These are phyloP conservation scores for Diaperis boleti DNA, from an alignment of 2,888 invertebrate species.

Conservation along the genomic window DNA sequence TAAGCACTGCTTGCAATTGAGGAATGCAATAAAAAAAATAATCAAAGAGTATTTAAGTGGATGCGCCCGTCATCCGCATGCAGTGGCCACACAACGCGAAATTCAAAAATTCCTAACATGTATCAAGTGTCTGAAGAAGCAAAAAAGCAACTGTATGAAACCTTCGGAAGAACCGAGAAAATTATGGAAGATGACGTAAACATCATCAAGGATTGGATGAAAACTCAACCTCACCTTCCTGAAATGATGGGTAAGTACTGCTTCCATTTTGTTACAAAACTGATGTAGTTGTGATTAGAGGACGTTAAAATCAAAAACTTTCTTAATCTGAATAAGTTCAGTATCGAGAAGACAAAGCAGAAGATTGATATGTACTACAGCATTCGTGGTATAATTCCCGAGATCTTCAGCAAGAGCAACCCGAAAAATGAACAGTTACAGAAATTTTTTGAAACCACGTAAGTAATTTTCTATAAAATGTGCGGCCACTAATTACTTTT, in stretches of 20 bases:
- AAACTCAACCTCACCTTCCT: conserved; percentile 55
- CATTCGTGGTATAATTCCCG: conserved; percentile 46
- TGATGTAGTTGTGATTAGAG: conserved; percentile 36
- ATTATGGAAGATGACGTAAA: conserved; percentile 49
- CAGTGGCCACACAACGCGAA: too few relatives aligned
- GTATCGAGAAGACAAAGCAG: conserved; percentile 46
- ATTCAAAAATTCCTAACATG: too few relatives aligned
- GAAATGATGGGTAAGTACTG: conserved; percentile 44
- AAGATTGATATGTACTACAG: conserved; percentile 52
- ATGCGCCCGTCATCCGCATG: too few relatives aligned
- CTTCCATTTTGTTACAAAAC: neutral
- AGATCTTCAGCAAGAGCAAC: conserved; percentile 47
- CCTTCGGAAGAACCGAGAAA: conserved; percentile 40
- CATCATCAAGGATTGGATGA: conserved; percentile 51
- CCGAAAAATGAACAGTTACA: conserved; percentile 25
- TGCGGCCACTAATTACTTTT: neutral
- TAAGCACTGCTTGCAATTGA: too few relatives aligned
- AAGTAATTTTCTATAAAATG: neutral
- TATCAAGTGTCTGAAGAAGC: conserved; percentile 22
- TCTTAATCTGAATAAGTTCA: conserved; percentile 40
- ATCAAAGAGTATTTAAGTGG: too few relatives aligned
- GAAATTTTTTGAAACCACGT: neutral
- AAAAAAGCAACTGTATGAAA: conserved; percentile 33
- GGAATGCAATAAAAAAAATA: too few relatives aligned
- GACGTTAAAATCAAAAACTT: conserved; percentile 39